phyloP scores from a whole-genome alignment of 2,113 vertebrate genomes.

The Elaphurus davidianus region DNA sequence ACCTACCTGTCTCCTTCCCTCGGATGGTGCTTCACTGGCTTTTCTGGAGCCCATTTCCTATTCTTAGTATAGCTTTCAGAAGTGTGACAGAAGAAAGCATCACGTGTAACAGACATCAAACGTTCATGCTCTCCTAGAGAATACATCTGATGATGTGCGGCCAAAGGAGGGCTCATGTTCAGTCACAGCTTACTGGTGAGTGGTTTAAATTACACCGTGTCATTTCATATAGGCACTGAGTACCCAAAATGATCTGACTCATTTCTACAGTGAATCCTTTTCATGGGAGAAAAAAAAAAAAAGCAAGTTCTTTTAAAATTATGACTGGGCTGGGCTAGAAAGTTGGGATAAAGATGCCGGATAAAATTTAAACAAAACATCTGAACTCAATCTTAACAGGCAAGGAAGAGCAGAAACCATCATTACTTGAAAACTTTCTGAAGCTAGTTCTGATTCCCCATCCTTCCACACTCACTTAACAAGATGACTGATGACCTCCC shows the following conservation, averaged over 20 bases:
- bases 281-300: not conserved
- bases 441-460: not conserved
- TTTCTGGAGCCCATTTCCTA: not conserved
- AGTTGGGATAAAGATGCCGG: not conserved
- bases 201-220: not conserved
- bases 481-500: not conserved
- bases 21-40: not conserved
- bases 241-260: not conserved
- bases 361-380: not conserved
- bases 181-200: not conserved
- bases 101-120: not conserved
- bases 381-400: not conserved
- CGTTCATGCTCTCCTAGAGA: not conserved
- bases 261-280: not conserved
- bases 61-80: not conserved
- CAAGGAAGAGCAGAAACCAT: not conserved
- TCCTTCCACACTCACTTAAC: not conserved
- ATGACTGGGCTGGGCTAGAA: not conserved
- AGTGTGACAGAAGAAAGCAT: not conserved
- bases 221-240: not conserved
- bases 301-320: not conserved
- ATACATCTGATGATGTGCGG: rapidly evolving
- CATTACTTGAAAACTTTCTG: not conserved
- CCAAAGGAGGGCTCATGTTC: not conserved
- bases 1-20: no score